Evolutionary conservation across 2,113 vertebrate genomes (phyloP).

Genomic region (Galemys pyrenaicus): DNA sequence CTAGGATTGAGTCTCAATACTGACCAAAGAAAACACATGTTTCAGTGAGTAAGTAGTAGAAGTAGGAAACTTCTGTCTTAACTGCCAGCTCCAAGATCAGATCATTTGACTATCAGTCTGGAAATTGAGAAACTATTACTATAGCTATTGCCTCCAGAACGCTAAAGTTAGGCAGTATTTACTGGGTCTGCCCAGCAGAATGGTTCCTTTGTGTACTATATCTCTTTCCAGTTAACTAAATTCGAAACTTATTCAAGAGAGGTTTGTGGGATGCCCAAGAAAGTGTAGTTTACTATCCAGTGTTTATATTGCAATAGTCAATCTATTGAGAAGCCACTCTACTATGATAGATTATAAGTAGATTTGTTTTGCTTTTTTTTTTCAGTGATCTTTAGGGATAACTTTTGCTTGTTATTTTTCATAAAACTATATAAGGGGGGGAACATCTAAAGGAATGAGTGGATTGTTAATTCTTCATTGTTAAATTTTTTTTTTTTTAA

Average conservation of each 20-base stretch:
- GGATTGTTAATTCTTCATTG: background rate
- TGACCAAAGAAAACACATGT: background rate
- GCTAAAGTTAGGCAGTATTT: background rate
- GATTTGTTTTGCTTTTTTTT: constrained; percentile 4
- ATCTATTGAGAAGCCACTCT: background rate
- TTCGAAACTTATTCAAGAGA: background rate
- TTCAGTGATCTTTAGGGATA: background rate
- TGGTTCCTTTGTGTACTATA: background rate
- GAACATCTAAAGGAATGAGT: constrained; percentile 15
- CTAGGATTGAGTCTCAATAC: background rate
- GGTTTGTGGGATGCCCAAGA: background rate
- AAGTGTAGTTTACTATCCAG: background rate
- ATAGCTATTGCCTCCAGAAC: background rate
- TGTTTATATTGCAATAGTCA: background rate
- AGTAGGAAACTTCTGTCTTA: background rate
- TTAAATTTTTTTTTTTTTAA: background rate
- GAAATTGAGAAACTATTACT: background rate
- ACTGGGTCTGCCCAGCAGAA: background rate
- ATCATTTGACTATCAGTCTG: background rate
- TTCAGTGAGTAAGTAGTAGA: background rate
- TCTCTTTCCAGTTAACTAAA: background rate
- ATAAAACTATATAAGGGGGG: background rate
- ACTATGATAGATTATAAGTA: background rate
- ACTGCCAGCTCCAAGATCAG: background rate
- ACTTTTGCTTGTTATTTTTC: constrained; percentile 34